Evolutionary conservation across 2,113 vertebrate genomes (phyloP).

Genomic region (Syngnathus typhle): DNA sequence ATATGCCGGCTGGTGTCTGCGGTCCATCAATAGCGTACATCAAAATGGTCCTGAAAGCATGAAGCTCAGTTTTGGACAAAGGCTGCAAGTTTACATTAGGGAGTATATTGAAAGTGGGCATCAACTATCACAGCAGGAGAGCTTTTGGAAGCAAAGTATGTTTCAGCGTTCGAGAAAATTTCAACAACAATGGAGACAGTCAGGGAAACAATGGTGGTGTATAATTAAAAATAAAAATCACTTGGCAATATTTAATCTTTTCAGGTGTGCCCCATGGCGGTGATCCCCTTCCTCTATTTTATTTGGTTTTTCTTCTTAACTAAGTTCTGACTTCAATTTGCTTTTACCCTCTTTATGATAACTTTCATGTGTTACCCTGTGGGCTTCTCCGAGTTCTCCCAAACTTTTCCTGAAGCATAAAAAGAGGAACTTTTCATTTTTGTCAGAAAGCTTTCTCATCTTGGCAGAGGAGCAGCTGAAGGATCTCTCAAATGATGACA

Average conservation of each 20-base stretch:
- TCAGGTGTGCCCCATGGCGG: constrained; percentile 37
- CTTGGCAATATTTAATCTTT: constrained; percentile 21
- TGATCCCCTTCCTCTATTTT: constrained; percentile 53
- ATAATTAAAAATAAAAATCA: background rate
- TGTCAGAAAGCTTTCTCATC: constrained; percentile 63
- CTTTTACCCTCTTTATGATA: constrained; percentile 28
- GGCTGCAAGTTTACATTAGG: constrained; percentile 44
- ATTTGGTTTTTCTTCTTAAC: constrained; percentile 48
- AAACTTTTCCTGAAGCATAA: constrained; percentile 55
- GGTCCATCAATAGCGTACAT: constrained; percentile 55
- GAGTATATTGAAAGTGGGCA: constrained; percentile 19
- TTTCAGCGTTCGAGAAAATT: constrained; percentile 29
- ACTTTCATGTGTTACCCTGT: constrained; percentile 58
- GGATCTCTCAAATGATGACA: constrained; percentile 64
- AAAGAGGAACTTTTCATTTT: constrained; percentile 51
- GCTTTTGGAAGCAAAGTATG: constrained; percentile 15
- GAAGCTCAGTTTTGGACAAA: constrained; percentile 38
- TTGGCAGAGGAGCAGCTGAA: constrained; percentile 60
- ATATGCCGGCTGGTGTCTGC: constrained; percentile 42
- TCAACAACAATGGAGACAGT: background rate
- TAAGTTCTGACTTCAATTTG: constrained; percentile 54
- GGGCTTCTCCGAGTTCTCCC: constrained; percentile 46
- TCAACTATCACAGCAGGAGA: constrained; percentile 35
- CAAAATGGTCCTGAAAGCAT: constrained; percentile 47
- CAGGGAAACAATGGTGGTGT: constrained; percentile 1